Evolutionary conservation across 2,888 invertebrate genomes (phyloP).

Genomic region (Alloscopus bannaensis): DNA sequence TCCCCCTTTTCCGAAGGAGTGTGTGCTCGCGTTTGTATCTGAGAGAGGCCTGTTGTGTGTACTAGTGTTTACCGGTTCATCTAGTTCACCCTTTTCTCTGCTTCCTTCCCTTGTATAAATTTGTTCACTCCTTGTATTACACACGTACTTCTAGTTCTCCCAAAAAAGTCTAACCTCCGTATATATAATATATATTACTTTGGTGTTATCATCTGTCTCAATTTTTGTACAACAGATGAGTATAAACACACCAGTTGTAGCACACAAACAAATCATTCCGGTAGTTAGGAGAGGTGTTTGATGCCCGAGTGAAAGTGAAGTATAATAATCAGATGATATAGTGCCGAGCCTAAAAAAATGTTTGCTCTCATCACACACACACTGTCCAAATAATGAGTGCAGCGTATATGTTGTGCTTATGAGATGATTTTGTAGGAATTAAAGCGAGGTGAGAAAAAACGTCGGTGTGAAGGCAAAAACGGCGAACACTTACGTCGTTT

Average conservation of each 20-base stretch:
- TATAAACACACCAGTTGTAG: slow-evolving; percentile 4
- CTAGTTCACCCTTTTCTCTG: slow-evolving; percentile 24
- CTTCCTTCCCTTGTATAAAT: slow-evolving; percentile 25
- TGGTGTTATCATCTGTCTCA: slow-evolving; percentile 49
- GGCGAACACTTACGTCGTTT: neutral
- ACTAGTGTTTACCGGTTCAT: slow-evolving; percentile 51
- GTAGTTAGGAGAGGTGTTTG: neutral
- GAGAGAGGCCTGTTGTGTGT: slow-evolving; percentile 8
- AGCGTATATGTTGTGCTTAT: too few relatives aligned
- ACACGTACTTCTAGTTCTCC: too few relatives aligned
- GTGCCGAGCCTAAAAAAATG: too few relatives aligned
- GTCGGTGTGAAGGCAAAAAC: neutral
- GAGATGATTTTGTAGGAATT: too few relatives aligned
- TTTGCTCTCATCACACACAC: too few relatives aligned
- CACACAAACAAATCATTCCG: neutral
- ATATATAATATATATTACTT: too few relatives aligned
- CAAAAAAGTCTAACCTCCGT: slow-evolving; percentile 4
- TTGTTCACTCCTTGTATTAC: slow-evolving; percentile 42
- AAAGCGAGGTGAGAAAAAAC: too few relatives aligned
- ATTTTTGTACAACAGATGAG: slow-evolving; percentile 20
- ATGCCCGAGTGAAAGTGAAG: neutral
- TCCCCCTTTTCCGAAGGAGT: slow-evolving; percentile 3
- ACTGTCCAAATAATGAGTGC: too few relatives aligned
- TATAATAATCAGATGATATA: neutral
- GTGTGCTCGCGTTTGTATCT: too few relatives aligned